Conservation (phyloP, 2,888 invertebrate species). For the Vesta saturnalis region DNA sequence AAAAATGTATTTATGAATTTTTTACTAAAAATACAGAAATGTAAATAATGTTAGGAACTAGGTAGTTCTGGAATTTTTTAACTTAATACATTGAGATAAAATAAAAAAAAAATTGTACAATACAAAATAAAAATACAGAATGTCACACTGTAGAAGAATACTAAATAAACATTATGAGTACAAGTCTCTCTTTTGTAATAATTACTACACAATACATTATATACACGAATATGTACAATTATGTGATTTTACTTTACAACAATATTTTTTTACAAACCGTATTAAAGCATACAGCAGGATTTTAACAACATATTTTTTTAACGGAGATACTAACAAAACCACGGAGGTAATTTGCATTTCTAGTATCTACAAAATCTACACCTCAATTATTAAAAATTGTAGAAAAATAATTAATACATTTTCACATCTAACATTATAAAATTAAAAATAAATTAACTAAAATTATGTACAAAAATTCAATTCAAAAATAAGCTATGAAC, state of each 20-base stretch:
- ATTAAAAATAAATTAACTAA: constrained; percentile 14
- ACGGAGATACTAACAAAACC: constrained; percentile 21
- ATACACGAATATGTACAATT: constrained; percentile 30
- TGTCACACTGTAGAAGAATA: background rate
- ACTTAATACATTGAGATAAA: background rate
- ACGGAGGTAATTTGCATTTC: background rate
- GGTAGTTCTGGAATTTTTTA: constrained; percentile 27
- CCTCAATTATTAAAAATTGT: constrained; percentile 26
- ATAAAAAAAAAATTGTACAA: constrained; percentile 9
- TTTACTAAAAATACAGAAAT: constrained; percentile 32
- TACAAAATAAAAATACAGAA: background rate
- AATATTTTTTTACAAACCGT: constrained; percentile 16
- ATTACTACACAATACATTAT: constrained; percentile 31
- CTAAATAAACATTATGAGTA: constrained; percentile 20
- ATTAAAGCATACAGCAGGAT: constrained; percentile 19
- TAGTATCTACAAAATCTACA: constrained; percentile 19
- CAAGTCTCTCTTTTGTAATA: constrained; percentile 28
- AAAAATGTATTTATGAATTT: constrained; percentile 32
- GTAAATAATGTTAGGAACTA: constrained; percentile 27
- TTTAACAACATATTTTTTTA: constrained; percentile 16
- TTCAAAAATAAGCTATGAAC: constrained; percentile 8
- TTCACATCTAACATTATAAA: constrained; percentile 23
- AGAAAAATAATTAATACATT: constrained; percentile 33
- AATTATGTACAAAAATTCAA: constrained; percentile 4
- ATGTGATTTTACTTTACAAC: constrained; percentile 20